Conservation (phyloP, 2,113 vertebrate species). For the Semnornis frantzii region DNA sequence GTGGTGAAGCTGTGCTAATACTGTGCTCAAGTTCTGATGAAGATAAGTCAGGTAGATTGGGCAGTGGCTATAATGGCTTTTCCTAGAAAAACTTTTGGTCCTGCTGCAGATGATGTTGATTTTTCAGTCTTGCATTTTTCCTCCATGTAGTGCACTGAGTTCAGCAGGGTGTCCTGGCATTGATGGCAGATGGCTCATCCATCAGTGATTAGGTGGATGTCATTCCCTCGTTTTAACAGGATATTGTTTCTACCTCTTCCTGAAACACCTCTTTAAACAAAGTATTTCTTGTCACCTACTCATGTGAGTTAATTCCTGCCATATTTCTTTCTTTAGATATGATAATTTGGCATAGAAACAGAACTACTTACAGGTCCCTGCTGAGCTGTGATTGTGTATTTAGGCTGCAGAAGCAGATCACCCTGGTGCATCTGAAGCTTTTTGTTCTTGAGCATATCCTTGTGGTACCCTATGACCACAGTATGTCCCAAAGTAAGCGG, state of each 20-base stretch:
- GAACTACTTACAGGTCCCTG: not conserved
- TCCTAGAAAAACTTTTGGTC: not conserved
- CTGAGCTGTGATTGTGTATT: not conserved
- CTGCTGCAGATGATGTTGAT: not conserved
- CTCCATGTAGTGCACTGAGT: not conserved
- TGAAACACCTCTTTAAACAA: not conserved
- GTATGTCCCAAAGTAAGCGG: not conserved
- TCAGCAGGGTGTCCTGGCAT: not conserved
- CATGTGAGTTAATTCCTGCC: not conserved
- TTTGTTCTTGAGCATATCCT: not conserved
- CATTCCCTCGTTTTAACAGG: not conserved
- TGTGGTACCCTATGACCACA: not conserved
- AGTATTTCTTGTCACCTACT: not conserved
- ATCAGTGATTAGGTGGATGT: not conserved
- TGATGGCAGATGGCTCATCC: not conserved
- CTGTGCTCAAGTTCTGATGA: not conserved
- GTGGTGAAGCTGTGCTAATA: rapidly evolving
- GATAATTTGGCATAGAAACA: not conserved
- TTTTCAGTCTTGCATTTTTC: not conserved
- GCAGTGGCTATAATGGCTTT: not conserved
- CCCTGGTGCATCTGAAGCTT: not conserved
- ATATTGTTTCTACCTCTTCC: not conserved
- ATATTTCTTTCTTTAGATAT: rapidly evolving
- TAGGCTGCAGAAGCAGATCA: not conserved
- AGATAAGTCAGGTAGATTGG: not conserved